Percentiles rank a stretch among this genome's conserved stretches.
Evolutionary conservation across 2,888 invertebrate species (phyloP).

Genomic region (Galerucella pusilla): DNA sequence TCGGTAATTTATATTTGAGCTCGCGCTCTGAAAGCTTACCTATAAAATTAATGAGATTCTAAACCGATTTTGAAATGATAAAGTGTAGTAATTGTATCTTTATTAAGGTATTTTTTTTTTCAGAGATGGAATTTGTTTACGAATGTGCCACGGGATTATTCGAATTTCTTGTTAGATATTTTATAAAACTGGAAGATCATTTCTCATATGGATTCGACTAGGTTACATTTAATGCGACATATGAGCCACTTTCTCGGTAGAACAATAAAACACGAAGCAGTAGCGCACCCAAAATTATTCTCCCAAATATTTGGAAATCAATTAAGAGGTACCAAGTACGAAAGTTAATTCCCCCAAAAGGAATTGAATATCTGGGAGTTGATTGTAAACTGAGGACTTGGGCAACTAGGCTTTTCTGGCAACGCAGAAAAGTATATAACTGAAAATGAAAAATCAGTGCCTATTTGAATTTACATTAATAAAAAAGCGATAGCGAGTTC

Average conservation of each 20-base stretch:
- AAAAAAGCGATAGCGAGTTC: too few species aligned
- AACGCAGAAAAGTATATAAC: too few species aligned
- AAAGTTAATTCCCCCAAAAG: too few species aligned
- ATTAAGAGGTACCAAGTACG: background rate
- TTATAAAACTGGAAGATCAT: conserved; percentile 42
- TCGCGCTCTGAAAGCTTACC: conserved; percentile 60
- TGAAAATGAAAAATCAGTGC: too few species aligned
- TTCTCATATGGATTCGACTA: conserved; percentile 40
- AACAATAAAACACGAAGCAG: conserved; percentile 24
- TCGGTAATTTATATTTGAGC: conserved; percentile 51
- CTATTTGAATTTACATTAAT: too few species aligned
- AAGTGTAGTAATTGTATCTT: conserved; percentile 62
- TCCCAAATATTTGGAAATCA: background rate
- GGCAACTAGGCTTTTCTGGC: too few species aligned
- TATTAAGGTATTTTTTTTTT: conserved; percentile 58
- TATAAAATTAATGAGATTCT: conserved; percentile 61
- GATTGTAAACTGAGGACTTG: too few species aligned
- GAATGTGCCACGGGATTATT: conserved; percentile 46
- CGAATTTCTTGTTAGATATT: conserved; percentile 49
- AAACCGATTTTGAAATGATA: conserved; percentile 61
- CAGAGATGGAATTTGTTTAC: conserved; percentile 47
- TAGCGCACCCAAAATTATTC: background rate
- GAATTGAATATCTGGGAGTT: too few species aligned
- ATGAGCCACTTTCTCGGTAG: conserved; percentile 30
- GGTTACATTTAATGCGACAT: conserved; percentile 19